phyloP scores from a whole-genome alignment of 2,113 vertebrate species.

The cat (Felis catus) region F.catus_Fca126_mat1.0 CM031420.1:94352001-94352500 shows the following conservation, averaged over 20 bases:
- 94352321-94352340: neutral
- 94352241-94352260: neutral
- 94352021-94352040: neutral
- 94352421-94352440: neutral
- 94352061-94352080: neutral
- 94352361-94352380: neutral
- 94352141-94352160: neutral
- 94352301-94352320: slow-evolving; percentile 23
- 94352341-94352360: neutral
- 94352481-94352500: neutral
- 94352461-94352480: neutral
- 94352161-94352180: neutral
- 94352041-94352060: neutral
- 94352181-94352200: neutral
- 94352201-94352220: neutral
- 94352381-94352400: neutral
- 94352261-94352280: neutral
- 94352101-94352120: neutral
- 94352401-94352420: neutral
- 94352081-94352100: neutral
- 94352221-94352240: neutral
- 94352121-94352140: neutral
- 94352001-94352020: neutral
- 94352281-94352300: neutral
- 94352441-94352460: neutral